Conservation (phyloP, 2,113 vertebrate species). For the Pantherophis guttatus region DNA sequence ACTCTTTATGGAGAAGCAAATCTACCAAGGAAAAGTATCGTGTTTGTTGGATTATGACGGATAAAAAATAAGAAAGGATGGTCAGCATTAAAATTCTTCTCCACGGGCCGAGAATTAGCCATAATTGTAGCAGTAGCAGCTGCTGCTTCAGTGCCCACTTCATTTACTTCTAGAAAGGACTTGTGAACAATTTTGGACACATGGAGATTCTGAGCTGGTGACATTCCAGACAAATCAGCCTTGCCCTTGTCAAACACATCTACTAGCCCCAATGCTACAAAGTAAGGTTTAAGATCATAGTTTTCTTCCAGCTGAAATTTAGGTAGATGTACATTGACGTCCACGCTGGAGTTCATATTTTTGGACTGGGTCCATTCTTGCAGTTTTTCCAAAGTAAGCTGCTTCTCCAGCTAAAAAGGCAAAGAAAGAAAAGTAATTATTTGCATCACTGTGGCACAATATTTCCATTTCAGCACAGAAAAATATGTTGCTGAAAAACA, state of each 20-base stretch:
- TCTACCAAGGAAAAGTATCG: slow-evolving; percentile 83
- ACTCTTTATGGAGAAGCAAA: slow-evolving; percentile 65
- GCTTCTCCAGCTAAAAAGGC: slow-evolving; percentile 78
- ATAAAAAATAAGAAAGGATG: slow-evolving; percentile 94
- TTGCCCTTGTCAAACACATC: slow-evolving; percentile 74
- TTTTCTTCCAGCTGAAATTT: slow-evolving; percentile 86
- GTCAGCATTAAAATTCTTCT: slow-evolving; percentile 77
- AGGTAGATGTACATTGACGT: slow-evolving; percentile 78
- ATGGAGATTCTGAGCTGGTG: slow-evolving; percentile 72
- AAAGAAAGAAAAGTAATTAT: slow-evolving; percentile 2
- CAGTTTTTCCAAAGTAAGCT: slow-evolving; percentile 79
- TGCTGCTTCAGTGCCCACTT: slow-evolving; percentile 90
- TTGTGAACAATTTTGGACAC: slow-evolving; percentile 86
- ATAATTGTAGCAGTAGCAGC: slow-evolving; percentile 75
- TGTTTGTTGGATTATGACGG: slow-evolving; percentile 77
- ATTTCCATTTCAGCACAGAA: background rate
- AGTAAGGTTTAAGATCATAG: slow-evolving; percentile 73
- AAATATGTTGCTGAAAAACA: background rate
- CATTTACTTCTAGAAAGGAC: slow-evolving; percentile 89
- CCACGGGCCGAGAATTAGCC: too few relatives aligned
- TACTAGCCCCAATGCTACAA: slow-evolving; percentile 76
- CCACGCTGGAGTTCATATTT: slow-evolving; percentile 62
- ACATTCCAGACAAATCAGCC: slow-evolving; percentile 88
- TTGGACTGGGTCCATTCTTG: slow-evolving; percentile 79
- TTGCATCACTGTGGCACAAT: background rate